Evolutionary conservation across 2,797 vertebrate genomes (phyloP).

Genomic region (Dermochelys coriacea): DNA sequence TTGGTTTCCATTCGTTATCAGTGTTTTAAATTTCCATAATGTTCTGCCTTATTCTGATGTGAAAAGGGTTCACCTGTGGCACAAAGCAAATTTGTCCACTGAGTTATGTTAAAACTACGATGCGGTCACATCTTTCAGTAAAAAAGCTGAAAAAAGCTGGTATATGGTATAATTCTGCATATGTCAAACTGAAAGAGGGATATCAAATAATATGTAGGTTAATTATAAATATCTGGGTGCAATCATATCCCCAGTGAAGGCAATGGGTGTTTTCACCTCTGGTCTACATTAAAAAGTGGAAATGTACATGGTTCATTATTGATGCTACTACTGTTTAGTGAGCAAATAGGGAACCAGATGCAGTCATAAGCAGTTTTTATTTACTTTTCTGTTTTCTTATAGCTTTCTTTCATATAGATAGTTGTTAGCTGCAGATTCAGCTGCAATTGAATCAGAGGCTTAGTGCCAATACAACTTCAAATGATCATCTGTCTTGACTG

Average conservation of each 20-base stretch:
- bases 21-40: not conserved
- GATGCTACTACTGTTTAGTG: not conserved
- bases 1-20: not conserved
- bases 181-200: not conserved
- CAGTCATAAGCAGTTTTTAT: not conserved
- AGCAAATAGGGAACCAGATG: not conserved
- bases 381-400: not conserved
- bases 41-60: not conserved
- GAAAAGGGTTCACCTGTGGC: not conserved
- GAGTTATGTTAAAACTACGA: accelerated
- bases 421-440: not conserved
- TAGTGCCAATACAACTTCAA: not conserved
- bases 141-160: not conserved
- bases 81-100: not conserved
- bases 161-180: not conserved
- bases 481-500: not conserved
- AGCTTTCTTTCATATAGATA: not conserved
- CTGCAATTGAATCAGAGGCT: not conserved
- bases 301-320: not conserved
- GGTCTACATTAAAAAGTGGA: not conserved
- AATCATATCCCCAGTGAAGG: not conserved
- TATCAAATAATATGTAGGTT: not conserved
- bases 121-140: not conserved
- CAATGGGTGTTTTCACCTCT: not conserved
- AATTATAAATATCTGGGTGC: not conserved